phyloP scores from a whole-genome alignment of 2,113 vertebrate species.

The Scopus umbretta region DNA sequence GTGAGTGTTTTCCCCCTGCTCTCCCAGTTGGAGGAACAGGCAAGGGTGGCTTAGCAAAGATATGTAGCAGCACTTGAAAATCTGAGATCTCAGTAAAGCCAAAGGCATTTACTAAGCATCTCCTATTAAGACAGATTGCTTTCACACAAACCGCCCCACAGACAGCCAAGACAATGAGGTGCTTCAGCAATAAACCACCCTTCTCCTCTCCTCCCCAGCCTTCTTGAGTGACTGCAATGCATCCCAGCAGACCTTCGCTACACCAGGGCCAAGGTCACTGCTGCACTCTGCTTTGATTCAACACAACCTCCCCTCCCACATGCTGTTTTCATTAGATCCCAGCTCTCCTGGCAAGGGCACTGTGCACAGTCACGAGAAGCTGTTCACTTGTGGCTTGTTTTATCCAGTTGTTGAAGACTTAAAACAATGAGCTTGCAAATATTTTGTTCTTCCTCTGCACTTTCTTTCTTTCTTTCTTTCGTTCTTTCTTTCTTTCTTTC shows the following conservation, averaged over 20 bases:
- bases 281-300: not conserved
- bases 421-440: slow-evolving; percentile 56
- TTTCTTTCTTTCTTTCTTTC: not conserved
- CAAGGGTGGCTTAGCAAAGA: not conserved
- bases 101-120: not conserved
- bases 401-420: slow-evolving; percentile 14
- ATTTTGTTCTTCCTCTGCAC: not conserved
- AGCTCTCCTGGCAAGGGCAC: slow-evolving; percentile 13
- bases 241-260: not conserved
- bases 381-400: slow-evolving; percentile 26
- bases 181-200: not conserved
- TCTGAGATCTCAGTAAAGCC: not conserved
- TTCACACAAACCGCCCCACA: not conserved
- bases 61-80: not conserved
- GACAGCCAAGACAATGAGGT: not conserved
- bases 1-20: not conserved
- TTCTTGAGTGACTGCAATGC: not conserved
- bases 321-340: slow-evolving; percentile 18
- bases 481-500: not conserved
- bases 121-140: not conserved
- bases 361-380: slow-evolving; percentile 43
- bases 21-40: not conserved
- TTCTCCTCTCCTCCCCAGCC: not conserved
- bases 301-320: not conserved
- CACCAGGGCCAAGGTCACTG: not conserved